Percentiles rank a stretch among this genome's conserved stretches.
Conservation (phyloP, 2,888 invertebrate genomes). For the Lasioglossum figueresi region DNA sequence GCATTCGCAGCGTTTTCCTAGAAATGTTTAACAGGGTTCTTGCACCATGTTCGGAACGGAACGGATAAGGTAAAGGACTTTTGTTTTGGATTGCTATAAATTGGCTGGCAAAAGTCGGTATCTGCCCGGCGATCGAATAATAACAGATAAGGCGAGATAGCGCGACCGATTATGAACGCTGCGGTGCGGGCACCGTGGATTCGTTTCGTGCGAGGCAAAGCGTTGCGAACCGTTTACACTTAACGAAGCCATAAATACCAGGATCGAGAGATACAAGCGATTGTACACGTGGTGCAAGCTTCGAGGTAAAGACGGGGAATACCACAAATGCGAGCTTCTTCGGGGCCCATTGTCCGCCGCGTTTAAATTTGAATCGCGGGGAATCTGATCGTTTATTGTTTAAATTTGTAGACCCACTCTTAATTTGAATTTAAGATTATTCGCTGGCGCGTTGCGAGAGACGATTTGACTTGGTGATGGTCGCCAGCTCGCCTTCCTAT, state of each 20-base stretch:
- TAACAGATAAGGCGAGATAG: slow-evolving; percentile 6
- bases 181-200: slow-evolving; percentile 21
- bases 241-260: slow-evolving; percentile 58
- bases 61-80: background rate
- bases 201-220: slow-evolving; percentile 29
- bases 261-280: slow-evolving; percentile 54
- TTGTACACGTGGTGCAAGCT: slow-evolving; percentile 54
- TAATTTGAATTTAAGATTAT: slow-evolving; percentile 83
- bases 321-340: slow-evolving; percentile 68
- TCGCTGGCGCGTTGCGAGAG: slow-evolving; percentile 82
- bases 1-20: background rate
- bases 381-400: slow-evolving; percentile 83
- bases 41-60: background rate
- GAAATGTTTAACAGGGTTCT: background rate
- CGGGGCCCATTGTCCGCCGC: slow-evolving; percentile 78
- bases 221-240: slow-evolving; percentile 50
- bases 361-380: slow-evolving; percentile 82
- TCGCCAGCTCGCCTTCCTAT: slow-evolving; percentile 76
- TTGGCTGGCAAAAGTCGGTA: background rate
- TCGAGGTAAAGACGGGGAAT: slow-evolving; percentile 62
- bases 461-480: slow-evolving; percentile 83
- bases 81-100: background rate
- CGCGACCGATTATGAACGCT: slow-evolving; percentile 21
- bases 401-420: slow-evolving; percentile 82
- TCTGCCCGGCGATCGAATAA: background rate